These are phyloP conservation scores for Nasonia giraulti DNA, from an alignment of 1,140 invertebrate species.

Conservation along the genomic window DNA sequence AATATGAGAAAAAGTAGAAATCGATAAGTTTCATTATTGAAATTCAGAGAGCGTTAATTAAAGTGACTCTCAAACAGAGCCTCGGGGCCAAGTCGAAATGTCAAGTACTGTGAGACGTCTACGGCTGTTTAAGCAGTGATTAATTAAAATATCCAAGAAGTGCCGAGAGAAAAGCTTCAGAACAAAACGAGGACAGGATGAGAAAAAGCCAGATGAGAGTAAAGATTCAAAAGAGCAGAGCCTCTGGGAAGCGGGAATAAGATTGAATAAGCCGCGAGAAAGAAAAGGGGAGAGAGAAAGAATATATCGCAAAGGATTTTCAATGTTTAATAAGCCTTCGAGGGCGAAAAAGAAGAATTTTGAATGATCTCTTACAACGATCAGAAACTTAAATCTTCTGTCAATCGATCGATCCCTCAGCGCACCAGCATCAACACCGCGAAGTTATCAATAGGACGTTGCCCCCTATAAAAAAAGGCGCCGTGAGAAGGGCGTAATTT, in stretches of 20 bases:
- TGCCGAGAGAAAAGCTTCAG: neutral
- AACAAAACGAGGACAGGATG: neutral
- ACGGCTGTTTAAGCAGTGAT: conserved; percentile 37
- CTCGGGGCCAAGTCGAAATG: neutral
- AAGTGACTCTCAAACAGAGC: neutral
- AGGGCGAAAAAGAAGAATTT: neutral
- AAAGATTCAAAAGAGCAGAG: conserved; percentile 1
- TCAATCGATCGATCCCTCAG: no score
- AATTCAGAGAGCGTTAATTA: conserved; percentile 36
- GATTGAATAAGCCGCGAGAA: conserved; percentile 44
- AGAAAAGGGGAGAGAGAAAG: neutral
- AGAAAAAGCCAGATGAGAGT: neutral
- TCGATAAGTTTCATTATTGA: conserved; percentile 33
- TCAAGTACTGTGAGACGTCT: conserved; percentile 25
- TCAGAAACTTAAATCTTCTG: no score
- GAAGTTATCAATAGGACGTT: neutral
- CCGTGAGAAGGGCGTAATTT: neutral
- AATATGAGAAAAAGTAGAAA: neutral
- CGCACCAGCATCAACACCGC: no score
- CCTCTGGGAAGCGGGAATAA: conserved; percentile 36
- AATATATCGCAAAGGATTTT: conserved; percentile 28
- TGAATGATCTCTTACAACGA: no score
- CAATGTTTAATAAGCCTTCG: conserved; percentile 48
- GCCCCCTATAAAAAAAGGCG: neutral
- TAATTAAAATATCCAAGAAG: conserved; percentile 37